Percentiles rank a stretch among this genome's conserved stretches.
These are phyloP conservation scores for Subacronicta megacephala DNA, from an alignment of 2,888 invertebrate species.

Conservation along the genomic window DNA sequence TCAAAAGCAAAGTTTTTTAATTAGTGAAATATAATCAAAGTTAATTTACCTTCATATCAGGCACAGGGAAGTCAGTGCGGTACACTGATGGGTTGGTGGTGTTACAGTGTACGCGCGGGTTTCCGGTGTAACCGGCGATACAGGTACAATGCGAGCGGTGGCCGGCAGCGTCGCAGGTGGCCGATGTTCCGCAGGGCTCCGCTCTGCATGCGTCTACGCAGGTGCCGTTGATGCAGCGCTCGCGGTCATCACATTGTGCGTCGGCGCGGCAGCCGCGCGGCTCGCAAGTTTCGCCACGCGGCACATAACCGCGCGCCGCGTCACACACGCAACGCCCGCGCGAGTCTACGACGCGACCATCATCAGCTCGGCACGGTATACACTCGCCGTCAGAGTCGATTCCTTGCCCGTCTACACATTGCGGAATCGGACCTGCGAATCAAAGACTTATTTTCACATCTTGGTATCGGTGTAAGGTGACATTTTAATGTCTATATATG, in stretches of 20 bases:
- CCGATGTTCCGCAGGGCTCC: slow-evolving; percentile 93
- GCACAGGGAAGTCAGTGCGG: slow-evolving; percentile 95
- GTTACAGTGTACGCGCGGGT: slow-evolving; percentile 93
- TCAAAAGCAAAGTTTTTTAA: background rate
- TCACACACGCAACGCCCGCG: slow-evolving; percentile 95
- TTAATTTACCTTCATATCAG: slow-evolving; percentile 91
- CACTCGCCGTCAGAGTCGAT: slow-evolving; percentile 94
- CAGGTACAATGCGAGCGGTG: slow-evolving; percentile 95
- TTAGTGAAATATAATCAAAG: background rate
- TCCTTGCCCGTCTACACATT: slow-evolving; percentile 94
- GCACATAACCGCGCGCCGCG: slow-evolving; percentile 93
- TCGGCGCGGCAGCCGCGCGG: slow-evolving; percentile 93
- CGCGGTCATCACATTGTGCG: slow-evolving; percentile 93
- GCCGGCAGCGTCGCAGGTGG: slow-evolving; percentile 93
- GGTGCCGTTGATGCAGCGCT: slow-evolving; percentile 93
- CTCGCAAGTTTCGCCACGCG: slow-evolving; percentile 94
- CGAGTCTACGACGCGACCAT: slow-evolving; percentile 93
- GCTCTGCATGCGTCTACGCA: slow-evolving; percentile 95
- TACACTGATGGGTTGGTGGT: slow-evolving; percentile 78
- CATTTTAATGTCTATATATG: background rate
- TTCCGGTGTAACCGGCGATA: slow-evolving; percentile 93
- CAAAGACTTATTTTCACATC: background rate
- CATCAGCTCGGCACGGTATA: slow-evolving; percentile 92
- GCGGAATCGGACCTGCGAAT: slow-evolving; percentile 86
- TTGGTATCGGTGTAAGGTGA: background rate